Evolutionary conservation across 2,113 vertebrate species (phyloP), one percentile per base, ranked within the genome.

Genomic region (Zosterops pallidus): DNA sequence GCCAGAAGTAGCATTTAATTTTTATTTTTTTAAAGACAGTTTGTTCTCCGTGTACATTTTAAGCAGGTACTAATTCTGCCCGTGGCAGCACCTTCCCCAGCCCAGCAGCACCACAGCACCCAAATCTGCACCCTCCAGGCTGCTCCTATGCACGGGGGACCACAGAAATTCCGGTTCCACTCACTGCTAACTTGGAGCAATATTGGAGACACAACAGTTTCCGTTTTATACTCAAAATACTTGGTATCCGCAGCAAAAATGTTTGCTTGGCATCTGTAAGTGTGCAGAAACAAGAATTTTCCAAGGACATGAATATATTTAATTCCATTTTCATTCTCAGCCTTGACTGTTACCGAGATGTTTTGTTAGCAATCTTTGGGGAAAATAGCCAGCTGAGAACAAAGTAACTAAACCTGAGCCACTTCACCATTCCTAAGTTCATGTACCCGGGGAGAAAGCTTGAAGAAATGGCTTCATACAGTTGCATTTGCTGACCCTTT

Each of bases 1-100:
- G 85, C 92, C 70, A 94, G 93, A 94, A 97, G 96, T 15, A 88
- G 92, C 83, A 37, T 92, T 95, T 80, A 22, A 64, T 75, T 65
- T 39, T 55, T 80, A 88, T 42, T 62, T 62, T 52, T 37, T 50
- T 28, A 47, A 14, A 96, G 90, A 79, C 94, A 83, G 94, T 86
- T 95, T 95, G 95, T 97, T 95, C 96, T 81, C 71, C 0, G 2
- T 39, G 76, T 18, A 81, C 70, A 50, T 85, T 95, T 94, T 87
- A 76, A 83, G 89, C 88, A 95, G 91, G 77, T 96, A 94, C 94
- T 87, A 89, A 96, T 94, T 95, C 86, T 46, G 53, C 31, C 88
- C 1, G 0, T 21, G 55, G 74, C 84, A 33, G 89, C 82, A 60
- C 78, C 80, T 94, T 85, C 44, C 57, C 78, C 20, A 35, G 5